Percentiles rank a stretch among this genome's conserved stretches.
Conservation (phyloP, 2,888 invertebrate genomes). For the Bunonema sp. region DNA sequence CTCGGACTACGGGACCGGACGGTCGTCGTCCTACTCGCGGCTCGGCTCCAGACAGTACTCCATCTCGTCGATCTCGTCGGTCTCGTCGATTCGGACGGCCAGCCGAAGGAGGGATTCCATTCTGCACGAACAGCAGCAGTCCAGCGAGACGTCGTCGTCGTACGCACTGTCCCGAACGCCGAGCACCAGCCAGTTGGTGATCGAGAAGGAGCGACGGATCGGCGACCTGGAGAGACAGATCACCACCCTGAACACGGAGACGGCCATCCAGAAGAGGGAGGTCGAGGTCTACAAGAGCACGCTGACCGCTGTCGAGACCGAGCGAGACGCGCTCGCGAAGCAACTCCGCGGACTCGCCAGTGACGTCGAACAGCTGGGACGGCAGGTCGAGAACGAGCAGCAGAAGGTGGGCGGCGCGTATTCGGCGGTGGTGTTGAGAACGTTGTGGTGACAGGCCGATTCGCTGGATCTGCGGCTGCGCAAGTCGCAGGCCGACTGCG, state of each 20-base stretch:
- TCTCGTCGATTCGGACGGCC: conserved; percentile 16
- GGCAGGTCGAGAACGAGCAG: conserved; percentile 8
- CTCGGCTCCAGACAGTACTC: conserved; percentile 22
- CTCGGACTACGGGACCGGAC: too few relatives aligned
- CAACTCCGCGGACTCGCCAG: conserved; percentile 11
- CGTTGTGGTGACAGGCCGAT: conserved; percentile 6
- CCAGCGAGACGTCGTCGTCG: conserved; percentile 13
- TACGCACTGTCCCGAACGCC: conserved; percentile 8
- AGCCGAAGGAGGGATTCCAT: conserved; percentile 6
- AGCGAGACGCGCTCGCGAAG: conserved; percentile 21
- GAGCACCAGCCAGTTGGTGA: conserved; percentile 16
- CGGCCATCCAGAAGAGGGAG: conserved; percentile 24
- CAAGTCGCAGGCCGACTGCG: conserved; percentile 18
- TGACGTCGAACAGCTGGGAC: conserved; percentile 15
- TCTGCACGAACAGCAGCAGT: too few relatives aligned
- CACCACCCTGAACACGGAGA: conserved; percentile 19
- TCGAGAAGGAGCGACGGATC: conserved; percentile 25
- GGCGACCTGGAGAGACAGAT: conserved; percentile 19
- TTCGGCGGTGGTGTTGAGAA: not conserved
- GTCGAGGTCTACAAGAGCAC: conserved; percentile 33
- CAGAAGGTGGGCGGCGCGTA: too few relatives aligned
- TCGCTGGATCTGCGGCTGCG: conserved; percentile 16
- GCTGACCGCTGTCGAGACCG: conserved; percentile 24
- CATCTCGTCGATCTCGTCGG: conserved; percentile 14
- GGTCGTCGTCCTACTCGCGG: conserved; percentile 11